Base-by-base conservation (phyloP, 2,113 vertebrate species). In the Otolemur garnettii region DNA sequence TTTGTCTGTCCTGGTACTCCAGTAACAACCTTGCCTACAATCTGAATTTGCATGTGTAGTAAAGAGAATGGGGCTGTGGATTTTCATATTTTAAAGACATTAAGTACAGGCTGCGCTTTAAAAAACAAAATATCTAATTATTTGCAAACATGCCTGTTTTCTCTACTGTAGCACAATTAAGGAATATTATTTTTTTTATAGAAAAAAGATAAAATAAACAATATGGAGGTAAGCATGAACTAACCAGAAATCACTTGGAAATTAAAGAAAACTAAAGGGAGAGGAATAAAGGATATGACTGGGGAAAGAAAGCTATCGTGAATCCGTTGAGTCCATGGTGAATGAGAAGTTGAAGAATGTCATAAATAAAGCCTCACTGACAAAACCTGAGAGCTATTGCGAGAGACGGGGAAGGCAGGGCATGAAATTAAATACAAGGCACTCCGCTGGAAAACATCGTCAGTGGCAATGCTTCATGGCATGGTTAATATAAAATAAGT, bases 401-500 rank as follows among this genome's bases (percentile, higher is more conserved):
- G 86, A 86, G 3, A 62, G 95, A 92, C 66, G 69, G 53, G 68
- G 64, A 69, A 90, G 85, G 11, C 66, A 74, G 53, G 90, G 53
- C 59, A 90, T 87, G 86, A 88, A 96, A 81, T 90, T 84, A 19
- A 93, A 72, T 69, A 91, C 57, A 85, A 55, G 66, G 93, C 93
- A n/a, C 69, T 95, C 0, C 59, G 28, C 87, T 86, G n/a, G 92
- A 84, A 94, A 97, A 94, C 53, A 97, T 17, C 74, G 85, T 79
- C 10, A 42, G 53, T 28, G 77, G 60, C 87, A 84, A 33, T 87
- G 64, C 85, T 88, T 97, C 94, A 92, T 30, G 45, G 72, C 86
- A n/a, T 0, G 1, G 68, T 91, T 94, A 95, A 93, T 88, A 96
- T 42, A 96, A 96, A 93, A 96, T 42, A 89, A 97, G 87, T 84